Percentiles rank a stretch among this genome's conserved stretches.
Evolutionary conservation across 2,113 vertebrate species (phyloP).

Genomic region (Furnarius figulus): DNA sequence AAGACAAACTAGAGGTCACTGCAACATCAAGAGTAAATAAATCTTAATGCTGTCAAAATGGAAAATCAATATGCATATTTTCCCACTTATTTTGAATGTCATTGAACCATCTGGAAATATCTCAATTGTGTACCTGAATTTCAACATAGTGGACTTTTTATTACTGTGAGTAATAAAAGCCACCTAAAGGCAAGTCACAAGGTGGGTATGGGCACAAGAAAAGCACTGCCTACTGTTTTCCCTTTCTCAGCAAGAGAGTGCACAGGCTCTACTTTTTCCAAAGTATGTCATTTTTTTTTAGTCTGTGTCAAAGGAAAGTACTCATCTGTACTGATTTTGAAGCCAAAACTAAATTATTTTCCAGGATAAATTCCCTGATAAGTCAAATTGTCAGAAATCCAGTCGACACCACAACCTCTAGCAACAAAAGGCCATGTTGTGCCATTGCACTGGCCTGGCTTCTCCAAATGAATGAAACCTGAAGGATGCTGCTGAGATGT

Average conservation of each 20-base stretch:
- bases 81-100: conserved; percentile 46
- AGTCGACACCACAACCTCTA: background rate
- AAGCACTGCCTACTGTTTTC: background rate
- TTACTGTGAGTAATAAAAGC: background rate
- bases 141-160: background rate
- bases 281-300: background rate
- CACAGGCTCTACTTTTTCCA: background rate
- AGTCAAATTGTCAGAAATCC: background rate
- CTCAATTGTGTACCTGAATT: background rate
- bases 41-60: conserved; percentile 53
- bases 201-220: background rate
- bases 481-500: background rate
- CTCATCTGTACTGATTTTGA: background rate
- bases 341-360: background rate
- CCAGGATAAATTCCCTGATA: background rate
- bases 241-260: background rate
- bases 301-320: background rate
- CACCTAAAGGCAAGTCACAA: background rate
- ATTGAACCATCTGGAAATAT: conserved; percentile 11
- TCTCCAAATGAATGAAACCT: background rate
- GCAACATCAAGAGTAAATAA: conserved; percentile 62
- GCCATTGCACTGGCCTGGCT: background rate
- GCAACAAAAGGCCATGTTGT: background rate
- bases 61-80: conserved; percentile 68
- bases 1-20: conserved; percentile 60